These are phyloP conservation scores for Pseudoips prasinana DNA, from an alignment of 2,888 invertebrate genomes.

Conservation along the genomic window DNA sequence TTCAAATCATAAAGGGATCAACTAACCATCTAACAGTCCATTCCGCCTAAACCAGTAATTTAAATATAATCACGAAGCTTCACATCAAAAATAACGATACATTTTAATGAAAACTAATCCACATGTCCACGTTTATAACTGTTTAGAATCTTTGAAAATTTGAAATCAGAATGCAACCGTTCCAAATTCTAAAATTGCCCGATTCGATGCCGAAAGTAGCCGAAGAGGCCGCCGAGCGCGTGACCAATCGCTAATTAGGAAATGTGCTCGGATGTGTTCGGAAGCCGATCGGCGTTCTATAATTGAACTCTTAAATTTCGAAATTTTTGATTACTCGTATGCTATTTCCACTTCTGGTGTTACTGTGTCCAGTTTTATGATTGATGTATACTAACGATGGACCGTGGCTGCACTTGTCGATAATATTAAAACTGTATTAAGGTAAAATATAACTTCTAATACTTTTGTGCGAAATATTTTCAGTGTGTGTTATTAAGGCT, in stretches of 20 bases:
- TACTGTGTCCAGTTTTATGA: slow-evolving; percentile 52
- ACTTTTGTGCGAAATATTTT: no score
- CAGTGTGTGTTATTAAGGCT: no score
- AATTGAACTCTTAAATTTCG: slow-evolving; percentile 75
- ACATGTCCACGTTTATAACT: slow-evolving; percentile 41
- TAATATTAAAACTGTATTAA: no score
- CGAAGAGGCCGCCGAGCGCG: slow-evolving; percentile 67
- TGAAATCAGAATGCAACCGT: slow-evolving; percentile 53
- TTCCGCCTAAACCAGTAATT: slow-evolving; percentile 13
- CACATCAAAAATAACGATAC: slow-evolving; percentile 40
- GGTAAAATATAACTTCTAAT: no score
- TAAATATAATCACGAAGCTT: slow-evolving; percentile 23
- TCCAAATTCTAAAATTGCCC: slow-evolving; percentile 73
- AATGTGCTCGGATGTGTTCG: slow-evolving; percentile 65
- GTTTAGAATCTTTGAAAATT: slow-evolving; percentile 21
- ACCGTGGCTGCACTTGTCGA: slow-evolving; percentile 7
- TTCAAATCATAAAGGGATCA: slow-evolving; percentile 5
- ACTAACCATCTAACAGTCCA: slow-evolving; percentile 18
- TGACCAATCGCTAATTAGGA: slow-evolving; percentile 81
- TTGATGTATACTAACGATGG: slow-evolving; percentile 28
- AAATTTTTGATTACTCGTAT: slow-evolving; percentile 69
- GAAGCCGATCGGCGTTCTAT: slow-evolving; percentile 73
- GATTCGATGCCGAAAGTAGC: slow-evolving; percentile 63
- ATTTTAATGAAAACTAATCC: slow-evolving; percentile 48
- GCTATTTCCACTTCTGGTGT: slow-evolving; percentile 68